Evolutionary conservation across 23 tunicate species (phyloP).

Genomic region (Styela clava): DNA sequence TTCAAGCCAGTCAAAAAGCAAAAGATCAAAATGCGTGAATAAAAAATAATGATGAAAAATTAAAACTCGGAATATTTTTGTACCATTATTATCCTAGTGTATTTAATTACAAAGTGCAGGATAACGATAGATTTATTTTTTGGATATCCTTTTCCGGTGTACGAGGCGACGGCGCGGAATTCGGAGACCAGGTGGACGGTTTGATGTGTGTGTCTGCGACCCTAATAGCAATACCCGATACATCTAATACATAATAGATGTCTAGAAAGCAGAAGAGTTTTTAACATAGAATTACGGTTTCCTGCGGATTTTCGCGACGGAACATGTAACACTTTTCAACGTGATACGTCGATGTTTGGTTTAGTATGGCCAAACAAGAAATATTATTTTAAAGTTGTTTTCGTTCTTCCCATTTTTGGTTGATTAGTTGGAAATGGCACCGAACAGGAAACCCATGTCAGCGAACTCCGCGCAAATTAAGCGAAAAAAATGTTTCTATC

Average conservation of each 20-base stretch:
- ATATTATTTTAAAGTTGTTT: no score
- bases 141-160: not conserved
- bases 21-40: no score
- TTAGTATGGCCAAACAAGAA: no score
- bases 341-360: no score
- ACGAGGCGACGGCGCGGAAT: not conserved
- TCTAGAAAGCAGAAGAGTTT: constrained; percentile 8
- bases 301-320: constrained; percentile 29
- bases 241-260: not conserved
- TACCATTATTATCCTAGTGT: no score
- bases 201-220: not conserved
- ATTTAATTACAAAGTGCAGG: no score
- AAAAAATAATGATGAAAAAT: no score
- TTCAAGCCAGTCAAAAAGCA: no score
- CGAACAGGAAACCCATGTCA: not conserved
- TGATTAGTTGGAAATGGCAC: no score
- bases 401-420: no score
- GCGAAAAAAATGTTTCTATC: not conserved
- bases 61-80: no score
- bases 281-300: constrained; percentile 9
- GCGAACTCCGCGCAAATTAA: not conserved
- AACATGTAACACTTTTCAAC: constrained; percentile 6
- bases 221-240: not conserved
- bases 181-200: not conserved
- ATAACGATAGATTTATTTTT: no score